phyloP scores from a whole-genome alignment of 2,797 vertebrate genomes.

The Melopsittacus undulatus region DNA sequence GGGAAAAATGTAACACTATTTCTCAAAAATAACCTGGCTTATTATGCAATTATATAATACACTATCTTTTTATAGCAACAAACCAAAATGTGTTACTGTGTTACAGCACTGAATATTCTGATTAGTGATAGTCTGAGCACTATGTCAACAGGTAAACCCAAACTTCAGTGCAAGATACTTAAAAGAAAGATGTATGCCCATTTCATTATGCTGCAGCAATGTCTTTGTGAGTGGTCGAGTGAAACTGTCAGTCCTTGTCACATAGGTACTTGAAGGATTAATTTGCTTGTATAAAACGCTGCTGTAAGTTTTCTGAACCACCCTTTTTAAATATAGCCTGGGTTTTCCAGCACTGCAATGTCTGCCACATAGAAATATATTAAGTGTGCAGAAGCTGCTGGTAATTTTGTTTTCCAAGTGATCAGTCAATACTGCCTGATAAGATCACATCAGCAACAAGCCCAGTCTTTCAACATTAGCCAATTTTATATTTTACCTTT shows the following conservation, averaged over 20 bases:
- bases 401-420: slow-evolving; percentile 50
- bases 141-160: not conserved
- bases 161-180: not conserved
- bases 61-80: not conserved
- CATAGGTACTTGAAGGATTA: not conserved
- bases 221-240: not conserved
- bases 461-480: slow-evolving; percentile 45
- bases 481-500: slow-evolving; percentile 31
- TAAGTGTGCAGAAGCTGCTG: not conserved
- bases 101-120: slow-evolving; percentile 18
- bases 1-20: not conserved
- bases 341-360: not conserved
- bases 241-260: not conserved
- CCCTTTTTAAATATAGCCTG: not conserved
- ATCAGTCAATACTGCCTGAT: slow-evolving; percentile 61
- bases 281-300: not conserved
- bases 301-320: not conserved
- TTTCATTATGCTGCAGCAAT: not conserved
- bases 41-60: not conserved
- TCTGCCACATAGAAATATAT: not conserved
- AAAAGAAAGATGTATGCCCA: not conserved
- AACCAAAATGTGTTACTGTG: slow-evolving; percentile 7
- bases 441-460: slow-evolving; percentile 62
- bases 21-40: not conserved
- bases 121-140: not conserved